phyloP scores from a whole-genome alignment of 2,888 invertebrate genomes.

The Sphinx pinastri region DNA sequence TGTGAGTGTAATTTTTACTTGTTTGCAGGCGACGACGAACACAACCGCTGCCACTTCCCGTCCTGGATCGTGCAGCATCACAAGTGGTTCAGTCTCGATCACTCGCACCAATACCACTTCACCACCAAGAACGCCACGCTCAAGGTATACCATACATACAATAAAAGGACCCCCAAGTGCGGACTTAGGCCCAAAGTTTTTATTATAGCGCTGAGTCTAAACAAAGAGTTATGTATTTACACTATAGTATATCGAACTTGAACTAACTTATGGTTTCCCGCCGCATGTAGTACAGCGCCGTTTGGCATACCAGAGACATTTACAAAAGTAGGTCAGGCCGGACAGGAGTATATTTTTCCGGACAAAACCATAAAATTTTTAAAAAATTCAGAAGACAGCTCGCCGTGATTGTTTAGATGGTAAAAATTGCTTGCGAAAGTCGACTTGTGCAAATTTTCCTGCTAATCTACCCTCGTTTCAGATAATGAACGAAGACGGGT shows the following conservation, averaged over 20 bases:
- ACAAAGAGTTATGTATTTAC: too few relatives aligned
- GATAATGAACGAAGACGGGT: constrained; percentile 74
- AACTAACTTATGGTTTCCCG: too few relatives aligned
- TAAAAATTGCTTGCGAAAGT: too few relatives aligned
- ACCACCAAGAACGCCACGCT: constrained; percentile 89
- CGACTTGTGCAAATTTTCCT: too few relatives aligned
- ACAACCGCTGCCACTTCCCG: constrained; percentile 90
- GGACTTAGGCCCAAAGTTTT: too few relatives aligned
- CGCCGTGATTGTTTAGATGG: too few relatives aligned
- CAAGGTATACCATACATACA: constrained; percentile 67
- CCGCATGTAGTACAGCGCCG: too few relatives aligned
- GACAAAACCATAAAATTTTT: neutral
- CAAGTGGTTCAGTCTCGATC: constrained; percentile 91
- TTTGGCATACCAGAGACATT: too few relatives aligned
- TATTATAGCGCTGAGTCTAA: too few relatives aligned
- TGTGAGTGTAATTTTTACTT: neutral
- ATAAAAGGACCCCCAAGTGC: too few relatives aligned
- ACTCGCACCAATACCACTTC: constrained; percentile 88
- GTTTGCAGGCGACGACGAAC: constrained; percentile 87
- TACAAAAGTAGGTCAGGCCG: neutral
- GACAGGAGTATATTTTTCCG: neutral
- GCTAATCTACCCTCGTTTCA: constrained; percentile 43
- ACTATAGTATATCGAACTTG: too few relatives aligned
- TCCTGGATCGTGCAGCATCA: constrained; percentile 91
- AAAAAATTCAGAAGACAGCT: neutral